Evolutionary conservation across 92 coral and sea anemone species (phyloP), one percentile per base, ranked within the genome.

Genomic region (Pocillopora grandis): DNA sequence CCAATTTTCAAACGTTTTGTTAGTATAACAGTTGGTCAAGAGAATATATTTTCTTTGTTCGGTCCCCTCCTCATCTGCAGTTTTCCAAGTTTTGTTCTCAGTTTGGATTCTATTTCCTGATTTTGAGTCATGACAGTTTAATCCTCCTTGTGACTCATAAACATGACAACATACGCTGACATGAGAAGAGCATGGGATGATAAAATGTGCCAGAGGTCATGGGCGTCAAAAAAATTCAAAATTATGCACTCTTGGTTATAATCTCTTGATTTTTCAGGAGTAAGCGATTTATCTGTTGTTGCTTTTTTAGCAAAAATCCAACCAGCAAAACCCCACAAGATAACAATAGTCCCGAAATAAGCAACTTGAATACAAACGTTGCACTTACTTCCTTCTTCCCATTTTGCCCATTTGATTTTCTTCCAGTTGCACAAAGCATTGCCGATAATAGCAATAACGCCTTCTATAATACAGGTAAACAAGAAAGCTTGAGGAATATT

Each of bases 151-250:
- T 85, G 87, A 62, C 97, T 88, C 17, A 93, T 86, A 72, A 74
- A 95, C 89, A 93, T 84, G 52, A 95, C 87, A 52, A 95, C 85
- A 71, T 90, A 95, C 1, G 93, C 91, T 31, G 89, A 90, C 93
- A 89, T 89, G 3, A 95, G 86, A 33, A 95, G 70, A 20, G 88
- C 97, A 80, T 93, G 92, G 11, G 98, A 95, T 2, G 98, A 95
- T 83, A 93, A 65, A 55, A 95, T 91, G 80, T 95, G 98, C 98
- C 98, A 95, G 27, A 91, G 35, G 57, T 95, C 97, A 20, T 91
- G 95, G 56, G 77, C 68, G 66, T 92, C 98, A 63, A 89, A 95
- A 83, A 93, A 95, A 2, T 82, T 76, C 69, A 90, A 76, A 12
- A 81, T 79, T n/a, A n/a, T n/a, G 76, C 98, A 95, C 5, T 91